Conservation (phyloP, 2,797 vertebrate species). For the Brotula barbata region DNA sequence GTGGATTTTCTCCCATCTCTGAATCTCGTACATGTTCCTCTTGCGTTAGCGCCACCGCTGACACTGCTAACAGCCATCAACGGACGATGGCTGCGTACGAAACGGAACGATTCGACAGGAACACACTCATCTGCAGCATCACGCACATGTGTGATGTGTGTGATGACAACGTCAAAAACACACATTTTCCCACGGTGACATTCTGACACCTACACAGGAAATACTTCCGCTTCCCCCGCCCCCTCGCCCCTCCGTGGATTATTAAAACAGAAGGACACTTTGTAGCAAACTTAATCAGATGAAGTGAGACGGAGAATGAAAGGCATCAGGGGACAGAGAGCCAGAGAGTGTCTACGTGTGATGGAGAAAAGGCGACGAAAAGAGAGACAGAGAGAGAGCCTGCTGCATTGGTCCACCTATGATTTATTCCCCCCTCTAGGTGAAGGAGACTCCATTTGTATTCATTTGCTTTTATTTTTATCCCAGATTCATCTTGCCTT, state of each 20-base stretch:
- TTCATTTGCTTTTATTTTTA: conserved; percentile 82
- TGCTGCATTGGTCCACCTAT: conserved; percentile 73
- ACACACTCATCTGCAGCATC: conserved; percentile 3
- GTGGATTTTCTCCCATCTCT: too few species aligned
- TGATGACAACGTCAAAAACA: background rate
- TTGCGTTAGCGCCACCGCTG: conserved; percentile 11
- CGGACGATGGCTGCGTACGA: background rate
- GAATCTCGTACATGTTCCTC: background rate
- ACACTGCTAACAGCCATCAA: background rate
- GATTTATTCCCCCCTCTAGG: conserved; percentile 77
- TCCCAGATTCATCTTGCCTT: conserved; percentile 73
- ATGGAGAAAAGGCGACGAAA: conserved; percentile 13
- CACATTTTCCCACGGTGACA: conserved; percentile 21
- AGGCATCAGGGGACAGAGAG: conserved; percentile 22
- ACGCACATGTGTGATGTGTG: background rate
- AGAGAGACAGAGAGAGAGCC: conserved; percentile 29
- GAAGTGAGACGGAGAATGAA: conserved; percentile 53
- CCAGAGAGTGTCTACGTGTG: conserved; percentile 12
- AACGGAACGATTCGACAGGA: background rate
- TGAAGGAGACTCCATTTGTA: conserved; percentile 80
- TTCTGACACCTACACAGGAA: conserved; percentile 40
- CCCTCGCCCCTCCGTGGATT: conserved; percentile 39
- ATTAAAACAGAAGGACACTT: conserved; percentile 69
- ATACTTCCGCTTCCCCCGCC: conserved; percentile 28
- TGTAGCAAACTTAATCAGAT: conserved; percentile 64